Evolutionary conservation across 2,888 invertebrate species (phyloP), one percentile per base, ranked within the genome.

Genomic region (Tryphoninae sp.): DNA sequence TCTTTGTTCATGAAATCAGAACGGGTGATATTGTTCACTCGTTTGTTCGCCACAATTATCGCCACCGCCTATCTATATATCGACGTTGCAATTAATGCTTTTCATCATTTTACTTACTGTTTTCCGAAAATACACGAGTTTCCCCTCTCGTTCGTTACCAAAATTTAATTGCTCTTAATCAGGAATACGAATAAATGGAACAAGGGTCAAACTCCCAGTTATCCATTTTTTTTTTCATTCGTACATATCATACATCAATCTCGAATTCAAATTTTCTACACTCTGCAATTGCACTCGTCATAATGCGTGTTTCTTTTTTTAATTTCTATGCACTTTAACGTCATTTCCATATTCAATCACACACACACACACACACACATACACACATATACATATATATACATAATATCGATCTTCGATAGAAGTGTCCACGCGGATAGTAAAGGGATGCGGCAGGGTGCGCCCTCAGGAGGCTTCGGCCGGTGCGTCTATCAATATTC

Each of bases 401-500:
- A 61, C 19, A 23, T 59, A 55, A 40, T 49, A 13, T 33, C 49
- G 51, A 53, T 69, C 49, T 42, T 61, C 11, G 33, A 49, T 2
- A 13, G 19, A 61, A 69, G 26, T 69, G 26, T 67, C 23, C 26
- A 6, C 23, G 49, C 67, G 33, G 16, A 53, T 59, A 19, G 61
- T 9, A 13, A 61, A 49, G 45, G 42, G 11, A 22, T n/a, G n/a
- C 19, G 4, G 8, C 23, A 19, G 55, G 45, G 53, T 7, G 19
- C 2, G 68, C 58, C 51, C 72, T 74, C 61, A 69, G 75, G 69
- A 78, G 80, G 65, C 58, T 80, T 76, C 61, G 76, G 78, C 79
- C 67, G 61, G 51, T 11, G 72, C 77, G 80, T 77, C 80, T 83
- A 84, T 86, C 84, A 84, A 86, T 86, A 85, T 86, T 84, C 84